Evolutionary conservation across 2,888 invertebrate genomes (phyloP), one percentile per base, ranked within the genome.

Genomic region (Acrobasis suavella): DNA sequence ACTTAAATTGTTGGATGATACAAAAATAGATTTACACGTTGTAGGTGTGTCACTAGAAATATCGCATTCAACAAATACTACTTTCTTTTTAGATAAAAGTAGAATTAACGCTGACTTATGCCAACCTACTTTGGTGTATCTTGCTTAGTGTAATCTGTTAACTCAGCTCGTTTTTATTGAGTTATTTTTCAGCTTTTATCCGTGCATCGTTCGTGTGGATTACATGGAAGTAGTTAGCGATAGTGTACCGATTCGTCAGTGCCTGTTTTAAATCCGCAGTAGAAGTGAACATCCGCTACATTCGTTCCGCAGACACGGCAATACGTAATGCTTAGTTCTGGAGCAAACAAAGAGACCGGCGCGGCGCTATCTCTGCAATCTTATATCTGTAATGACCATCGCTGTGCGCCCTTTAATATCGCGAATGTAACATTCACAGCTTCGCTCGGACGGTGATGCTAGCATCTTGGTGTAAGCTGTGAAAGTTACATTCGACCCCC

Each of bases 181-280:
- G 67, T 64, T 69, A 76, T 77, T 76, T 78, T 76, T 76, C 77
- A 76, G 65, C 69, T 69, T 70, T 80, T 83, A 81, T 82, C 78
- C 72, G 64, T 67, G 72, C 72, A 74, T 80, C 77, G 32, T 78
- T 67, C 73, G 73, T 76, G 72, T 67, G 76, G 82, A 83, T 85
- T 84, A 83, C 85, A 85, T 85, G 78, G 83, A 84, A 81, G 77
- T 75, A 81, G 86, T 85, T 87, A 85, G 77, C 84, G 82, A 83
- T 87, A 87, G 86, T 86, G 87, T 83, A 81, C 82, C 86, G 70
- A 87, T 87, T 81, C 80, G 79, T 88, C 87, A 87, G 82, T 86
- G 86, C 81, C 86, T 81, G 80, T 74, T 83, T 83, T 84, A 87
- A 86, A 83, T 84, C 86, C 82, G 76, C 76, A 14, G 46, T 46